These are phyloP conservation scores for Monopis laevigella DNA, from an alignment of 2,888 invertebrate species.

Conservation along the genomic window DNA sequence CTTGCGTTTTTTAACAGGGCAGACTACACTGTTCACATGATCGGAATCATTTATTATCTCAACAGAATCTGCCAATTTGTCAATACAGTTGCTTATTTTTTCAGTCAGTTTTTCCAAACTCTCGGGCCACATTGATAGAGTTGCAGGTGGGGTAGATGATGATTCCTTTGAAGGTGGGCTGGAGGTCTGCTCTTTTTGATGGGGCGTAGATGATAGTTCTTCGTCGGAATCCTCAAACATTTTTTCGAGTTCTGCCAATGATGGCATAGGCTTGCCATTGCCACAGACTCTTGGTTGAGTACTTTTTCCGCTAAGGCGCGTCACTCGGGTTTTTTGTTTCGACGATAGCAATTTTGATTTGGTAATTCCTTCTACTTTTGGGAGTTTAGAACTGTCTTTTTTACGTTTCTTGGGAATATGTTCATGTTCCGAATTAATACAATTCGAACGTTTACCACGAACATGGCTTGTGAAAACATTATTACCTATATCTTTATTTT, in stretches of 20 bases:
- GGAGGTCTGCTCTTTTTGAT: neutral
- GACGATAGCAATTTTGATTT: neutral
- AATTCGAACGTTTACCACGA: neutral
- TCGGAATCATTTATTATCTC: no score
- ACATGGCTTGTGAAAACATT: neutral
- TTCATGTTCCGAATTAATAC: neutral
- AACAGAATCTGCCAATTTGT: neutral
- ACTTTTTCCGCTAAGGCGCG: neutral
- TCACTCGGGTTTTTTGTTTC: neutral
- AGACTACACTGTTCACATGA: no score
- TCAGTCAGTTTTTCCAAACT: neutral
- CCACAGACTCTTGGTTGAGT: conserved; percentile 20
- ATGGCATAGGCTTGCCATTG: conserved; percentile 30
- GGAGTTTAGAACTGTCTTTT: no score
- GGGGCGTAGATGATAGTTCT: neutral
- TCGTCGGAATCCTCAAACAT: conserved; percentile 25
- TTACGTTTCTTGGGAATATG: no score
- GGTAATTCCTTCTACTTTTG: neutral
- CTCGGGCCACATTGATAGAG: no score
- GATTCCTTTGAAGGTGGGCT: no score
- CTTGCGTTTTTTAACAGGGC: conserved; percentile 25
- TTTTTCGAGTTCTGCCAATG: conserved; percentile 28
- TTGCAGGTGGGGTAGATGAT: no score
- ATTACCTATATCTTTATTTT: neutral
- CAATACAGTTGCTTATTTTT: neutral